Evolutionary conservation across 1,140 invertebrate genomes (phyloP).

Genomic region (Drosophila sproati): DNA sequence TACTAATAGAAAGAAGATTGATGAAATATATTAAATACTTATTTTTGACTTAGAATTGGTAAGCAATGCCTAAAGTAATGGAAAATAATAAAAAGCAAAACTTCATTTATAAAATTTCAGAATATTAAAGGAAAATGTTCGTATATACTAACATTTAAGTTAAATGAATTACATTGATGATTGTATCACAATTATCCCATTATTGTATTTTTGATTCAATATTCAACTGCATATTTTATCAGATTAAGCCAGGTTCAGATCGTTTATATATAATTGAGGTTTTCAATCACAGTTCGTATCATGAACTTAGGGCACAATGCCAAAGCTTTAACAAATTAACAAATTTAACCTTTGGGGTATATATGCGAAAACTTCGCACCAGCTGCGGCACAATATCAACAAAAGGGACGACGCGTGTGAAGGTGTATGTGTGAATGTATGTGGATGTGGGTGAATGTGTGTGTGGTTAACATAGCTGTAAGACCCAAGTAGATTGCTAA

Average conservation of each 20-base stretch:
- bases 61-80: no score
- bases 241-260: background rate
- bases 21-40: no score
- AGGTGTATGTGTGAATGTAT: constrained; percentile 11
- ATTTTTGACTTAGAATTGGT: no score
- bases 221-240: background rate
- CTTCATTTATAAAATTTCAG: no score
- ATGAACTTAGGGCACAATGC: constrained; percentile 23
- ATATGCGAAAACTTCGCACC: constrained; percentile 68
- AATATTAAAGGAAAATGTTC: no score
- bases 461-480: constrained; percentile 31
- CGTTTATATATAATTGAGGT: constrained; percentile 24
- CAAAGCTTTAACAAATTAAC: constrained; percentile 74
- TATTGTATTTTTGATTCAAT: background rate
- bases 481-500: constrained; percentile 65
- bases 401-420: constrained; percentile 37
- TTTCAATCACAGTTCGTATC: constrained; percentile 23
- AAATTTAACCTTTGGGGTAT: constrained; percentile 63
- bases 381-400: constrained; percentile 71
- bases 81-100: no score
- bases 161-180: background rate
- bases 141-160: no score
- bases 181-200: background rate
- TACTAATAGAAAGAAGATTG: no score
- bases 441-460: constrained; percentile 14